Conservation (phyloP, 2,888 invertebrate species). For the Platerodrilus igneus region DNA sequence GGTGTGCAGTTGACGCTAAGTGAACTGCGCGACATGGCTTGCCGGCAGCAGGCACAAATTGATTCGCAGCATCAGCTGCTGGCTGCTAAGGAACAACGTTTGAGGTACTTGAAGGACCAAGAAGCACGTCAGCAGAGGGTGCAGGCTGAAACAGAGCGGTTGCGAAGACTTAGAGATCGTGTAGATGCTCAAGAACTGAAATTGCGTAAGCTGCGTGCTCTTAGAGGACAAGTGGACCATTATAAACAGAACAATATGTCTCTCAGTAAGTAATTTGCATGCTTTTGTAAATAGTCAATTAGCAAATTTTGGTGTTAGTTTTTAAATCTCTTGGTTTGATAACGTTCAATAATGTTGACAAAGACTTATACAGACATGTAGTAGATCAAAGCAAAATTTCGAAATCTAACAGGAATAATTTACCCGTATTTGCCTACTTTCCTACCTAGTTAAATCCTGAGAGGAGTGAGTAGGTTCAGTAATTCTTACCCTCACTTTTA, state of each 20-base stretch:
- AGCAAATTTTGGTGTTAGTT: no score
- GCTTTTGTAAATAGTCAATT: no score
- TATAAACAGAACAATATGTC: conserved; percentile 88
- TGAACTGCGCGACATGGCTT: conserved; percentile 97
- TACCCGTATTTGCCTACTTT: no score
- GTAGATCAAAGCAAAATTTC: no score
- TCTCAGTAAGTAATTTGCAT: conserved; percentile 76
- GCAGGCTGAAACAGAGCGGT: conserved; percentile 82
- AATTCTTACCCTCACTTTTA: no score
- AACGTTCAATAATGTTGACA: no score
- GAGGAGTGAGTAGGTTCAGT: no score
- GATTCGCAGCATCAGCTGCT: conserved; percentile 90
- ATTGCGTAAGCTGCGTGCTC: conserved; percentile 82
- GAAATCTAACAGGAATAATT: no score
- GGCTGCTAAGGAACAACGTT: conserved; percentile 87
- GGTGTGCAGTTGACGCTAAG: conserved; percentile 87
- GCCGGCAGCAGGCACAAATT: conserved; percentile 96
- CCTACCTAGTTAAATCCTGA: no score
- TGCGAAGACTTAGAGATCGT: conserved; percentile 81
- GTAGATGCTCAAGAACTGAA: conserved; percentile 95
- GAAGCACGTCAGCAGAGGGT: conserved; percentile 73
- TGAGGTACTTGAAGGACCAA: conserved; percentile 91
- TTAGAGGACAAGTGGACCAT: conserved; percentile 90
- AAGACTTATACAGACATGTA: no score
- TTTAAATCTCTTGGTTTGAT: no score